phyloP scores from a whole-genome alignment of 2,797 vertebrate genomes.

The Clarias fuscus region DNA sequence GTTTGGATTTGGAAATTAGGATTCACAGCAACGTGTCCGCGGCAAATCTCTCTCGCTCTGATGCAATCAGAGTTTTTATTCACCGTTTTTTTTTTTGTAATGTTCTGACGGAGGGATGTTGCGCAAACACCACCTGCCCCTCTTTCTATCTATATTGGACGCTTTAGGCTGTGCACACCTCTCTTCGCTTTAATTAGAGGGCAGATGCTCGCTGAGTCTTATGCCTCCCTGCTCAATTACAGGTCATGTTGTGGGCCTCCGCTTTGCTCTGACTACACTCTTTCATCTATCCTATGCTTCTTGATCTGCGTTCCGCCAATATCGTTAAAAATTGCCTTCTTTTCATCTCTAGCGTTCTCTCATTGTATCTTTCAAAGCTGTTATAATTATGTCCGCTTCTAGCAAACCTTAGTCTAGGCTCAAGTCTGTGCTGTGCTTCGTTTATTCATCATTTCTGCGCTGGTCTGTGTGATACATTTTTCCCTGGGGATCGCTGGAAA shows the following conservation, averaged over 20 bases:
- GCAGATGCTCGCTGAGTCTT: constrained; percentile 40
- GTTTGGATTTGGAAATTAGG: not conserved
- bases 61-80: constrained; percentile 7
- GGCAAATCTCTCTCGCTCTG: not conserved
- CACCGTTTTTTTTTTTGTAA: constrained; percentile 5
- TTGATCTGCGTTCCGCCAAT: constrained; percentile 10
- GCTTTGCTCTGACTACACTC: constrained; percentile 58
- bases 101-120: constrained; percentile 1
- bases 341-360: not conserved
- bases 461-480: not conserved
- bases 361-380: not conserved
- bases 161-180: constrained; percentile 24
- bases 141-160: constrained; percentile 3
- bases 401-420: not conserved
- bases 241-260: constrained; percentile 61
- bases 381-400: not conserved
- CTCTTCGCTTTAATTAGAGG: constrained; percentile 51
- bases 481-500: not conserved
- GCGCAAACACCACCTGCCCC: constrained; percentile 4
- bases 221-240: constrained; percentile 64
- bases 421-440: not conserved
- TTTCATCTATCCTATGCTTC: constrained; percentile 63
- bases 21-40: not conserved
- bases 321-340: constrained; percentile 13
- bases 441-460: not conserved